A percentile compares a stretch with the other conserved stretches of the same genome.
Evolutionary conservation across 2,888 invertebrate genomes (phyloP).

Genomic region (Nymphalis polychloros): DNA sequence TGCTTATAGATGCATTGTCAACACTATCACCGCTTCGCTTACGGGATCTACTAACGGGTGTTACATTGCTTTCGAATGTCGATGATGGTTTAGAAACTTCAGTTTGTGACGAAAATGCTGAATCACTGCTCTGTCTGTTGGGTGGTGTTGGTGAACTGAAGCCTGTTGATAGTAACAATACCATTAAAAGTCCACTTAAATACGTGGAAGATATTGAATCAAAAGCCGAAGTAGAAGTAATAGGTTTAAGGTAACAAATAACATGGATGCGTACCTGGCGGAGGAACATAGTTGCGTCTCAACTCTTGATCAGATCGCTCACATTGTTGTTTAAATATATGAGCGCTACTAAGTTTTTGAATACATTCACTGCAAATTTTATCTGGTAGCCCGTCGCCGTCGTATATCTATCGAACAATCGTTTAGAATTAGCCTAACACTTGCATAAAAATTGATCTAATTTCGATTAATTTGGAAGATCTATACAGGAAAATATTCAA

Average conservation of each 20-base stretch:
- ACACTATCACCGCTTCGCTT: constrained; percentile 68
- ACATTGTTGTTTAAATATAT: constrained; percentile 78
- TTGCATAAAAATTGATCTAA: background rate
- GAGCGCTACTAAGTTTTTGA: constrained; percentile 76
- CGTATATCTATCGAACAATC: constrained; percentile 59
- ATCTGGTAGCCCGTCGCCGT: constrained; percentile 77
- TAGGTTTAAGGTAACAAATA: background rate
- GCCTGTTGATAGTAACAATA: constrained; percentile 49
- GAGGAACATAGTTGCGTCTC: constrained; percentile 73
- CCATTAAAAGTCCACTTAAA: background rate
- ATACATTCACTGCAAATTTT: constrained; percentile 77
- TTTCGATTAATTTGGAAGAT: no score
- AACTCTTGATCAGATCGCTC: constrained; percentile 75
- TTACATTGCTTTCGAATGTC: constrained; percentile 54
- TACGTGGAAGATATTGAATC: background rate
- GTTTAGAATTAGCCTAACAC: background rate
- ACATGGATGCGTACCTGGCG: constrained; percentile 58
- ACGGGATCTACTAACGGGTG: constrained; percentile 52
- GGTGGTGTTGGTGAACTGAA: constrained; percentile 65
- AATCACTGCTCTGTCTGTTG: constrained; percentile 75
- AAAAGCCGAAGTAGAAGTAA: background rate
- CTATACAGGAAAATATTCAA: no score
- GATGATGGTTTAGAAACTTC: constrained; percentile 64
- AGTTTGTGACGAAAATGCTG: constrained; percentile 72
- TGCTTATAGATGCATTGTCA: constrained; percentile 59